Evolutionary conservation across 2,888 invertebrate species (phyloP), one percentile per base, ranked within the genome.

Genomic region (Eretmocerus hayati): DNA sequence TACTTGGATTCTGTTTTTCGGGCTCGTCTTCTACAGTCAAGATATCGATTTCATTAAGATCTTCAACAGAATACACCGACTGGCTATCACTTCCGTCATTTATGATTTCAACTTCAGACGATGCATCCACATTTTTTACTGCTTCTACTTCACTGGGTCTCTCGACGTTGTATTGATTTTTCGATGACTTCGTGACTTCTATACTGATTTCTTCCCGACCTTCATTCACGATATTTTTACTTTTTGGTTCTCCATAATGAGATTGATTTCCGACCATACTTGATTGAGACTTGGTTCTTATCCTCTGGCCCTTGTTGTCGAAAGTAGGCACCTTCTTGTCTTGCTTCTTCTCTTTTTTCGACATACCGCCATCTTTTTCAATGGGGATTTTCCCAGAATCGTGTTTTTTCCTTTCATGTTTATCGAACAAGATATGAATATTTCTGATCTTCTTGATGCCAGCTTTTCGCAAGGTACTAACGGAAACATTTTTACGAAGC

Each of bases 371-470:
- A 19, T 26, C 26, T 9, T 26, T 26, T 35, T 51, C 31, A 11
- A 18, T 42, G n/a, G 15, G 21, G 19, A 42, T 20, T 23, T 20
- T 15, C 15, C 33, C 8, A 15, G 22, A 19, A 19, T 32, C 16
- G n/a, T n/a, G 19, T 32, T 51, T 46, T 40, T 19, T 26, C 26
- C 11, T 11, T 9, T 26, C 11, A 9, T 26, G 26, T 6, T 11
- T 26, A 9, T 6, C 1, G 11, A 26, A 26, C 11, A 26, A 9
- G 8, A 26, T 41, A 1, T 13, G 21, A 2, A 47, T 41, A 13
- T 54, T 54, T 30, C 49, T 48, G 8, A 67, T 56, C 31, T 31
- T 53, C 6, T 61, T 52, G 21, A 67, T 61, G n/a, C 67, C 66
- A 5, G 52, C 48, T 22, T 54, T 61, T 8, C 56, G 55, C 5